Percentiles rank a stretch among this genome's conserved stretches.
Conservation (phyloP, 92 coral and sea anemone species). For the Phenganax stokvisi region DNA sequence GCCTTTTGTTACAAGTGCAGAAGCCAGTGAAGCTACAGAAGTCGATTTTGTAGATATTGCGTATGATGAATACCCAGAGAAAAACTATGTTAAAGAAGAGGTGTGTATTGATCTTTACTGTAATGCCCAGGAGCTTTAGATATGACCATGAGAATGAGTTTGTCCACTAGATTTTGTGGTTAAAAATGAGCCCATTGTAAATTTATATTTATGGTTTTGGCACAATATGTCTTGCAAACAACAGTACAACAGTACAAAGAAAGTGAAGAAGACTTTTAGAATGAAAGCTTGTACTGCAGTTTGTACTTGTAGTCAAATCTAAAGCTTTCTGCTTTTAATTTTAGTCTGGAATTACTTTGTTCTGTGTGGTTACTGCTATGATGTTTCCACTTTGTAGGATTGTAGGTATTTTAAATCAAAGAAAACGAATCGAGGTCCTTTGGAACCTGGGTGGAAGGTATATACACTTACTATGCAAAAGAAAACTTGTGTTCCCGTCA, state of each 20-base stretch:
- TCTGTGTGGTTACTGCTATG: neutral
- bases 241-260: no score
- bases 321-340: neutral
- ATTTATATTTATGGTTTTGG: neutral
- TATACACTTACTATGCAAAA: neutral
- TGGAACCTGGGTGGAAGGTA: constrained; percentile 76
- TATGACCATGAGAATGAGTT: no score
- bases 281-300: no score
- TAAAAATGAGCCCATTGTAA: neutral
- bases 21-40: constrained; percentile 62
- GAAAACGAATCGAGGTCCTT: constrained; percentile 84
- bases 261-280: no score
- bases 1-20: constrained; percentile 72
- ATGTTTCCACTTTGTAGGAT: constrained; percentile 54
- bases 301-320: neutral
- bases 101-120: constrained; percentile 25
- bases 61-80: constrained; percentile 82
- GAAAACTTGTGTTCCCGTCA: neutral
- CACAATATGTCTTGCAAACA: neutral
- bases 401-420: constrained; percentile 79
- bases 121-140: no score
- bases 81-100: constrained; percentile 88
- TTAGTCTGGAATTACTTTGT: neutral
- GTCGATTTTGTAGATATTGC: constrained; percentile 84
- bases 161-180: no score